These are phyloP conservation scores for Philonicus albiceps DNA, from an alignment of 2,888 invertebrate genomes.

Conservation along the genomic window DNA sequence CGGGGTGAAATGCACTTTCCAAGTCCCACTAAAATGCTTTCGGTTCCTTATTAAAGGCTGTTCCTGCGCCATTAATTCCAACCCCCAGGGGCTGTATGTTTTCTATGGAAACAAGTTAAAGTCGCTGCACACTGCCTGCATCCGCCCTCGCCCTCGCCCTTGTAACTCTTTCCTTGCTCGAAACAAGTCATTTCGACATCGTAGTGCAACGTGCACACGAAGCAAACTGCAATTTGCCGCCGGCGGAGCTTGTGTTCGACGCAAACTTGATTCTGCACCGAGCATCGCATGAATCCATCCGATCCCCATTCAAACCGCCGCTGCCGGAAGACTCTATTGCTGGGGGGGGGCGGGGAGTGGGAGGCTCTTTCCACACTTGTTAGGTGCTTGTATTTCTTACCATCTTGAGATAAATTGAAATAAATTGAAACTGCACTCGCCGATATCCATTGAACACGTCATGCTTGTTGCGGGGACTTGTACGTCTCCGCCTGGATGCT, in stretches of 20 bases:
- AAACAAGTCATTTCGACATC: constrained; percentile 29
- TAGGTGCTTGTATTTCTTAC: constrained; percentile 22
- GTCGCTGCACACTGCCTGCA: neutral
- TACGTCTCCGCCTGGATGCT: neutral
- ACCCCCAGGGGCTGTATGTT: constrained; percentile 17
- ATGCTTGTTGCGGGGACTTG: constrained; percentile 13
- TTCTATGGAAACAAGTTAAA: constrained; percentile 34
- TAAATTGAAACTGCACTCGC: constrained; percentile 39
- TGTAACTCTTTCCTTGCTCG: neutral
- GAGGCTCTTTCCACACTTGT: constrained; percentile 22
- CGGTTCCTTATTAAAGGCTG: constrained; percentile 37
- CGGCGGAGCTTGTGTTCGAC: constrained; percentile 22
- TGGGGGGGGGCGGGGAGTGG: neutral
- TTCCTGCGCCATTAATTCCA: constrained; percentile 30
- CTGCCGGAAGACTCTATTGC: neutral
- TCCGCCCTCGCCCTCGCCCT: neutral
- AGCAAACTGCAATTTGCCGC: constrained; percentile 20
- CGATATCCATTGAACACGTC: constrained; percentile 39
- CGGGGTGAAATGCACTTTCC: constrained; percentile 32
- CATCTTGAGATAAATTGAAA: constrained; percentile 43
- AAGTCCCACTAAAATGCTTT: constrained; percentile 26
- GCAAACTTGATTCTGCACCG: constrained; percentile 9
- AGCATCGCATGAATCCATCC: constrained; percentile 19
- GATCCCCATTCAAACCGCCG: neutral
- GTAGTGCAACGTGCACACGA: constrained; percentile 11